Evolutionary conservation across 2,113 vertebrate species (phyloP).

Genomic region (Pteruthius melanotis): DNA sequence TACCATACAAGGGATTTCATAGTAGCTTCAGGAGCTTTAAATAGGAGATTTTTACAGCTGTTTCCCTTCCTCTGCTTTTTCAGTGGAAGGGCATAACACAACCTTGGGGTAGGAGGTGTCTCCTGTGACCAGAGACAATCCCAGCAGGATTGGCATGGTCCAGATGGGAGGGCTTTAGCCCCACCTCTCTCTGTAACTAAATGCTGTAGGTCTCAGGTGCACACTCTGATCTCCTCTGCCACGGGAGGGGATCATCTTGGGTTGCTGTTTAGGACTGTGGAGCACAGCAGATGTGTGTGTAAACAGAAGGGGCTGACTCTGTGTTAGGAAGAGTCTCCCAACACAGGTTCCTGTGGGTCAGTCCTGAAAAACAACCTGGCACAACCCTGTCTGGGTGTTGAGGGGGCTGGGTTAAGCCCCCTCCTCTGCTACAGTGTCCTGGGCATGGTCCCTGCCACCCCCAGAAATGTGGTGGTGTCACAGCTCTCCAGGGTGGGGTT

Average conservation of each 20-base stretch:
- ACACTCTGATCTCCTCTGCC: background rate
- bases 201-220: background rate
- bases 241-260: rapidly evolving
- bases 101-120: background rate
- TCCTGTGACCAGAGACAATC: background rate
- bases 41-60: constrained; percentile 50
- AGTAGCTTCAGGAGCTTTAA: constrained; percentile 33
- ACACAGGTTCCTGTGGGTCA: background rate
- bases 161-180: background rate
- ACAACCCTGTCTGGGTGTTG: background rate
- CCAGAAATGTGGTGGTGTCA: background rate
- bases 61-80: constrained; percentile 17
- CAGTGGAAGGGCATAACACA: background rate
- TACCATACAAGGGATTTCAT: constrained; percentile 12
- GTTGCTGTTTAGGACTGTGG: background rate
- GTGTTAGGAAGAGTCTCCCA: background rate
- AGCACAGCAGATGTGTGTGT: background rate
- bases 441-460: background rate
- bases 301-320: background rate
- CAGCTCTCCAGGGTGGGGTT: background rate
- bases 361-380: background rate
- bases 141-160: background rate
- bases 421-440: background rate
- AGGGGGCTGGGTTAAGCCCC: background rate
- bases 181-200: background rate